phyloP scores from a whole-genome alignment of 2,888 invertebrate species.

The Acanthopleura granulata region DNA sequence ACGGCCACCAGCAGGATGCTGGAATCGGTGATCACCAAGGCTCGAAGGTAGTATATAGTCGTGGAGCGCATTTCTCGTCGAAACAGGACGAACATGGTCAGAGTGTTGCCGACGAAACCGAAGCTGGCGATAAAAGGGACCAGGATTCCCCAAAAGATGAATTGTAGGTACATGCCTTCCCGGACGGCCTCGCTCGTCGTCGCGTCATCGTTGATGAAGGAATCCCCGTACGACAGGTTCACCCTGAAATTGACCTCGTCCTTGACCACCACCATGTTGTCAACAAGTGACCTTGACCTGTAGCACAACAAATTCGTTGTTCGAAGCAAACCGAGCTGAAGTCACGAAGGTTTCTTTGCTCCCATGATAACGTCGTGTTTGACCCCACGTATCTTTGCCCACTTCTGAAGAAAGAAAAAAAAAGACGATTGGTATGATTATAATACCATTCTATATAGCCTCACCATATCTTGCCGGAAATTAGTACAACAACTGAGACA shows the following conservation, averaged over 20 bases:
- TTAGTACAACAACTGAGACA: too few relatives aligned
- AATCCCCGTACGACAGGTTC: constrained; percentile 49
- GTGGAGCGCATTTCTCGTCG: constrained; percentile 61
- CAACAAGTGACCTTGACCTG: neutral
- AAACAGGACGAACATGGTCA: constrained; percentile 62
- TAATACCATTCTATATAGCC: too few relatives aligned
- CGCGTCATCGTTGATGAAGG: constrained; percentile 39
- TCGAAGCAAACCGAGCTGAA: too few relatives aligned
- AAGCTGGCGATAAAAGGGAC: constrained; percentile 52
- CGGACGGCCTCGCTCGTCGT: constrained; percentile 27
- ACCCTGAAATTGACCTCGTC: constrained; percentile 54
- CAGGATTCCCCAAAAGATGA: constrained; percentile 56
- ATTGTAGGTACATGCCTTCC: constrained; percentile 44
- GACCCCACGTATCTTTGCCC: too few relatives aligned
- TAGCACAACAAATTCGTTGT: too few relatives aligned
- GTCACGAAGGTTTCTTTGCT: too few relatives aligned
- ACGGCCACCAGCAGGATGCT: constrained; percentile 46
- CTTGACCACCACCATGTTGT: constrained; percentile 3
- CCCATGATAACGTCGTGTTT: too few relatives aligned
- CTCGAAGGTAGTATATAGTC: constrained; percentile 55
- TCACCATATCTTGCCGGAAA: too few relatives aligned
- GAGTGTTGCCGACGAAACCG: constrained; percentile 59
- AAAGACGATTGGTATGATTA: too few relatives aligned
- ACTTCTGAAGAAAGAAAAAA: too few relatives aligned
- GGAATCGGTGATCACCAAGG: constrained; percentile 57